Base-by-base conservation (phyloP, 2,888 invertebrate genomes). In the Mycogona germanica region DNA sequence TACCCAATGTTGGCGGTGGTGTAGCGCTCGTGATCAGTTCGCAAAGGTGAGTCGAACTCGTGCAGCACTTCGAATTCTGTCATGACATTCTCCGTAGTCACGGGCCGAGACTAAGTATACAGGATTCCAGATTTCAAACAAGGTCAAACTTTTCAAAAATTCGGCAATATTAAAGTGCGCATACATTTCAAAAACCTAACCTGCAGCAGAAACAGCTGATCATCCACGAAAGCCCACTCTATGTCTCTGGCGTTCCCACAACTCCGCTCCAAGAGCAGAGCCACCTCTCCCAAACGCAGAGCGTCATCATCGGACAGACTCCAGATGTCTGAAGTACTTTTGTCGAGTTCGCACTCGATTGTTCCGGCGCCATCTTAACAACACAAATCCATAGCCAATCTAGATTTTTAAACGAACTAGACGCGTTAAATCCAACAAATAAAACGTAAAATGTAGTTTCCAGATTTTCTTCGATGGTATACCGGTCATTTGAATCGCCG, bases 1-100 rank as follows among this genome's bases (percentile, higher is more conserved):
- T 79, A 87, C 67, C 84, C 84, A 1, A 79, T 75, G 65, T 88
- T 88, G 7, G 81, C 84, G 57, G 79, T 80, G 0, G 84, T 81
- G 25, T 76, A 66, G 0, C 79, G 68, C 57, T 82, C 81, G n/a
- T 76, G 74, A 23, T 81, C 78, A 0, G 78, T 74, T 64, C 81
- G 74, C 3, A 81, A 68, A 0, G 84, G 75, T 0, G 75, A 69
- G 66, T 88, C 87, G 63, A 83, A 71, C 68, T 91, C 89, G 64
- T 87, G 87, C 3, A 78, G 69, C 29, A 89, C 66, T 63, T 89
- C 88, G 62, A 81, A 84, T 53, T 87, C 82, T 0, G 79, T 79
- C 78, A 86, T 87, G 1, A 75, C 68, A 60, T 81, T 79, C 29
- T 83, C 64, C 0, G 81, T 79, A 0, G 87, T 87, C 49, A 88